phyloP scores from a whole-genome alignment of 2,888 invertebrate genomes.

The Lathronympha strigana region DNA sequence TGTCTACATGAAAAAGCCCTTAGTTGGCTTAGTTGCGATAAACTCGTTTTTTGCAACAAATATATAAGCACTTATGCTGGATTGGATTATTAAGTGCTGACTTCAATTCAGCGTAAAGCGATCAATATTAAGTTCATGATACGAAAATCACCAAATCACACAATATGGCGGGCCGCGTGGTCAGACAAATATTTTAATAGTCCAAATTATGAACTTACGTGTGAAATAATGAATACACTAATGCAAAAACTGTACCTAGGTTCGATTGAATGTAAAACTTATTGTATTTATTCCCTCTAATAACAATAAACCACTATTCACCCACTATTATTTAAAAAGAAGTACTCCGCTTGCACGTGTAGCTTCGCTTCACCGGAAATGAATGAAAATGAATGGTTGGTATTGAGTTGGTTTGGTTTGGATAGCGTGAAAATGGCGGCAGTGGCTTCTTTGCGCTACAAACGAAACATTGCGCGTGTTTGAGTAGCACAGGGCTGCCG shows the following conservation, averaged over 20 bases:
- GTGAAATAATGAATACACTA: background rate
- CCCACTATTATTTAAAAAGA: constrained; percentile 1
- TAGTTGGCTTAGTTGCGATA: too few species aligned
- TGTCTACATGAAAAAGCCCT: too few species aligned
- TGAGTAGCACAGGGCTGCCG: too few species aligned
- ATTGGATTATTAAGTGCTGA: background rate
- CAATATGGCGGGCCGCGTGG: constrained; percentile 38
- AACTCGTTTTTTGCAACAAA: background rate
- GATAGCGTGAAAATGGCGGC: constrained; percentile 23
- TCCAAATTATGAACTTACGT: constrained; percentile 28
- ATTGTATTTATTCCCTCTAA: background rate
- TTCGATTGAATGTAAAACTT: constrained; percentile 3
- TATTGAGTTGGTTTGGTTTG: background rate
- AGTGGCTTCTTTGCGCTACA: too few species aligned
- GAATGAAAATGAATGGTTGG: constrained; percentile 10
- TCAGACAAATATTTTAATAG: constrained; percentile 7
- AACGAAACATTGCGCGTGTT: background rate
- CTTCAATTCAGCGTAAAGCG: constrained; percentile 1
- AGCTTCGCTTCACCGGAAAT: constrained; percentile 27
- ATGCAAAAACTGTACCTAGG: constrained; percentile 3
- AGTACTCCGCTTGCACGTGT: constrained; percentile 23
- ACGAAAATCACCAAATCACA: constrained; percentile 20
- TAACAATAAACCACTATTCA: constrained; percentile 7
- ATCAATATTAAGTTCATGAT: constrained; percentile 28
- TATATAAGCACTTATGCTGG: background rate